Percentiles rank a stretch among this genome's conserved stretches.
Evolutionary conservation across 2,888 invertebrate species (phyloP).

Genomic region (Acleris literana): DNA sequence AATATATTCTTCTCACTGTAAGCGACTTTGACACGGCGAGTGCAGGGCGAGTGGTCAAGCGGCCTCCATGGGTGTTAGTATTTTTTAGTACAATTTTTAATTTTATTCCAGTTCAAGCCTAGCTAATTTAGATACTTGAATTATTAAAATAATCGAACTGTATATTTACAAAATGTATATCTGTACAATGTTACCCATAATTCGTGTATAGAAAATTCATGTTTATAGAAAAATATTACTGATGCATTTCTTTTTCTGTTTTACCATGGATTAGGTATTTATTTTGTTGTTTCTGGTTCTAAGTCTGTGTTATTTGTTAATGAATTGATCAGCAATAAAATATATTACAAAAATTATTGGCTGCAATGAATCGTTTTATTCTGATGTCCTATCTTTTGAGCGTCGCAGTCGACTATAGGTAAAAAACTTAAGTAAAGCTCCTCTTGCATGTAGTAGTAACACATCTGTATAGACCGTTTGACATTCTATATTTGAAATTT

Average conservation of each 20-base stretch:
- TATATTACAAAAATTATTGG: constrained; percentile 69
- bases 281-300: constrained; percentile 80
- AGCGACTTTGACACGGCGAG: too few species aligned
- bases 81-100: constrained; percentile 75
- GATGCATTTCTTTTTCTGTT: constrained; percentile 66
- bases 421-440: too few species aligned
- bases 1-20: too few species aligned
- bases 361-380: constrained; percentile 59
- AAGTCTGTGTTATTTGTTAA: constrained; percentile 80
- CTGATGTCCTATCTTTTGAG: background rate
- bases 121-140: constrained; percentile 58
- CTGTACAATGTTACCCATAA: constrained; percentile 45
- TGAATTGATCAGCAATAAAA: constrained; percentile 77
- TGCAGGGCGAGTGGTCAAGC: constrained; percentile 37
- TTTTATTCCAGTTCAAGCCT: constrained; percentile 70
- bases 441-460: too few species aligned
- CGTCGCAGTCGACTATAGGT: background rate
- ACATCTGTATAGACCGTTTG: too few species aligned
- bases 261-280: constrained; percentile 80
- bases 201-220: constrained; percentile 48
- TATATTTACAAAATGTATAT: constrained; percentile 68
- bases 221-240: constrained; percentile 51
- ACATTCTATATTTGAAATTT: too few species aligned
- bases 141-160: constrained; percentile 51
- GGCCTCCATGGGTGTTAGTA: constrained; percentile 60